Percentiles rank a stretch among this genome's conserved stretches.
Evolutionary conservation across 2,888 invertebrate species (phyloP).

Genomic region (Agriopis aurantiaria): DNA sequence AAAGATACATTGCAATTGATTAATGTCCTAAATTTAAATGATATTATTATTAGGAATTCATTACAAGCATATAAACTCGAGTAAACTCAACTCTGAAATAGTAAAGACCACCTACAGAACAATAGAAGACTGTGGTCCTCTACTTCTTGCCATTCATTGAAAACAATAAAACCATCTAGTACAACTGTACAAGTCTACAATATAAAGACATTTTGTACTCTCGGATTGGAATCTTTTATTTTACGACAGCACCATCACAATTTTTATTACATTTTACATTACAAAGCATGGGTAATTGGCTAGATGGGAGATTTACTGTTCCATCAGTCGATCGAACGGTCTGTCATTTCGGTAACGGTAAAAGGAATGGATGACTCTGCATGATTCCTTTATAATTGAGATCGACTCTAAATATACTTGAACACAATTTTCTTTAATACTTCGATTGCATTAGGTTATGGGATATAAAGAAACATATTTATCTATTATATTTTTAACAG

Average conservation of each 20-base stretch:
- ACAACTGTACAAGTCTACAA: background rate
- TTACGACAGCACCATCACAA: constrained; percentile 26
- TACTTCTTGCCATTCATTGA: constrained; percentile 32
- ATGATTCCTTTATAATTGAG: constrained; percentile 78
- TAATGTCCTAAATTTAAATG: too few relatives aligned
- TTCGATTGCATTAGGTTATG: background rate
- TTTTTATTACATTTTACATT: constrained; percentile 31
- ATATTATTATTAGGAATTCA: too few relatives aligned
- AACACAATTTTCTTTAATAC: constrained; percentile 22
- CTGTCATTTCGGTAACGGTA: constrained; percentile 79
- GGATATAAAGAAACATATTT: too few relatives aligned
- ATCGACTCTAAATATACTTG: constrained; percentile 53
- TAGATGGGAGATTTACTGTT: constrained; percentile 34
- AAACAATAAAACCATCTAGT: constrained; percentile 1
- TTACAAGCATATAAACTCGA: too few relatives aligned
- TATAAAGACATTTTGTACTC: constrained; percentile 23
- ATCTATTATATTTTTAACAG: too few relatives aligned
- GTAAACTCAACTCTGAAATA: background rate
- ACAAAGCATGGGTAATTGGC: constrained; percentile 32
- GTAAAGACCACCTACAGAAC: constrained; percentile 11
- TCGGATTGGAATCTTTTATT: constrained; percentile 26
- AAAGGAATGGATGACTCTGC: constrained; percentile 79
- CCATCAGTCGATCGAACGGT: constrained; percentile 40
- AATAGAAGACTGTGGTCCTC: background rate
- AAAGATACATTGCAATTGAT: too few relatives aligned